These are phyloP conservation scores for Bembecia ichneumoniformis DNA, from an alignment of 2,888 invertebrate species.

Conservation along the genomic window DNA sequence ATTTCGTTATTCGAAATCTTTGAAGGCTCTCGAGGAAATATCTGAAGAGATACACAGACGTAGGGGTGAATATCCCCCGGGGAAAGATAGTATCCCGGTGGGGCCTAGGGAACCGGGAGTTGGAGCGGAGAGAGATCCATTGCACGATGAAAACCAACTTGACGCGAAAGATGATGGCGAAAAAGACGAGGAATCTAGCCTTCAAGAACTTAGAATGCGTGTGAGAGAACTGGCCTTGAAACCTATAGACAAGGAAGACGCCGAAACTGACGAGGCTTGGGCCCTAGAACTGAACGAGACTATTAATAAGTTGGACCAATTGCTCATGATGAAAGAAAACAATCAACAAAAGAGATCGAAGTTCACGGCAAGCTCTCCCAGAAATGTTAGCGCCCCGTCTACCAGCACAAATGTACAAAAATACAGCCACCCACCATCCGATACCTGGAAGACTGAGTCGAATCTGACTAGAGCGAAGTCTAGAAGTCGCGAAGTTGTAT, in stretches of 20 bases:
- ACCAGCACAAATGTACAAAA: slow-evolving; percentile 45
- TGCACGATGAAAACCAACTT: slow-evolving; percentile 43
- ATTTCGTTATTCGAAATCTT: slow-evolving; percentile 83
- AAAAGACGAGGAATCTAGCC: slow-evolving; percentile 68
- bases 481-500: slow-evolving; percentile 49
- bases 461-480: slow-evolving; percentile 49
- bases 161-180: slow-evolving; percentile 24
- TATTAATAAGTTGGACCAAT: slow-evolving; percentile 82
- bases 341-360: slow-evolving; percentile 70
- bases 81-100: slow-evolving; percentile 57
- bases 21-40: slow-evolving; percentile 89
- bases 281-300: slow-evolving; percentile 83
- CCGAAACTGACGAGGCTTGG: slow-evolving; percentile 80
- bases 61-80: slow-evolving; percentile 66
- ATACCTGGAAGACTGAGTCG: slow-evolving; percentile 34
- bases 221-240: slow-evolving; percentile 81
- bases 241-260: slow-evolving; percentile 81
- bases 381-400: slow-evolving; percentile 53
- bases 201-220: slow-evolving; percentile 78
- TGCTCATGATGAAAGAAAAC: slow-evolving; percentile 77
- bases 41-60: slow-evolving; percentile 92
- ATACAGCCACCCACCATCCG: slow-evolving; percentile 40
- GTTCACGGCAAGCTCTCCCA: slow-evolving; percentile 47
- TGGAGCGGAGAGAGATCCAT: slow-evolving; percentile 77
- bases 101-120: slow-evolving; percentile 80